Evolutionary conservation across 2,888 invertebrate species (phyloP), one percentile per base, ranked within the genome.

Genomic region (Epirrhoe tristata): DNA sequence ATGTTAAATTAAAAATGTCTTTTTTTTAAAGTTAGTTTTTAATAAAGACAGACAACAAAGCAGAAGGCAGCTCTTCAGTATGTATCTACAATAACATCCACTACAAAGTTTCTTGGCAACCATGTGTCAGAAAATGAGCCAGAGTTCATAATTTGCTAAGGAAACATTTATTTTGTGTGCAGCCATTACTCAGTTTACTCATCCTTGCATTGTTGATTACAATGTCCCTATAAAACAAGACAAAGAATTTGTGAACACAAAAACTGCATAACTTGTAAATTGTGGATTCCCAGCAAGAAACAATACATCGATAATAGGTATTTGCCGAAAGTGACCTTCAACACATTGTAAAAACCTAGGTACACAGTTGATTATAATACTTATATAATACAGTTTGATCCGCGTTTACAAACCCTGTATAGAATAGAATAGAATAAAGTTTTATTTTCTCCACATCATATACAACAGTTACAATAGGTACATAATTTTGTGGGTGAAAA

Each of bases 201-300:
- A 59, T 58, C 58, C 48, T 54, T 58, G 53, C 12, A 43, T 43
- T 43, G 39, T 12, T 43, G 39, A 43, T 43, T 43, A 43, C 39
- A 43, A 43, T 43, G 39, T 43, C 12, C 39, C 39, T 43, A 43
- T 43, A 43, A 51, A 43, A n/a, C 34, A 14, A 59, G 46, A 53
- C 53, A 48, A 61, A 66, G 36, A 61, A 57, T 48, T 57, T 60
- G 24, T 24, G 6, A 32, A 34, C 12, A 36, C 24, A 66, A 56
- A 60, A 53, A 66, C 52, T 36, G 17, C 5, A 36, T 63, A 43
- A 7, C 46, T 43, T 34, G 14, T 51, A 52, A 52, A 43, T 31
- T 16, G 43, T 57, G 12, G 34, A 57, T 58, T 63, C 58, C 57
- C 63, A 63, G 58, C 31, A 24, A 52, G 24, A 59, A 16, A 63